A percentile compares a stretch with the other conserved stretches of the same genome.
phyloP scores from a whole-genome alignment of 1,140 invertebrate genomes.

The Eciton burchellii region DNA sequence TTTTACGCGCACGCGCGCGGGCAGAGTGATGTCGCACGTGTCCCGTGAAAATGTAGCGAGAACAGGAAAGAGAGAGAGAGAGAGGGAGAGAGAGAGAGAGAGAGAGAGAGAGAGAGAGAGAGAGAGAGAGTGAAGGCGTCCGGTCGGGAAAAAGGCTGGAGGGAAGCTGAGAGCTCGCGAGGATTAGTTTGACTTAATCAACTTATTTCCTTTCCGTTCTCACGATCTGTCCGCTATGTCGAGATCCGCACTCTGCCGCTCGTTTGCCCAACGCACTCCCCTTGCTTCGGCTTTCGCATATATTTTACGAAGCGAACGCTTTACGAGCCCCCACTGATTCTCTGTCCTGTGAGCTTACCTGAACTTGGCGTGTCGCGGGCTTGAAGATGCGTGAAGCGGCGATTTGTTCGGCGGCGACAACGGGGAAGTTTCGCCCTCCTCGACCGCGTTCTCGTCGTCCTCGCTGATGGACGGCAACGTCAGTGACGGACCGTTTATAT shows the following conservation, averaged over 20 bases:
- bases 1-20: no score
- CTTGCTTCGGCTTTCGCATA: background rate
- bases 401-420: constrained; percentile 88
- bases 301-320: background rate
- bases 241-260: constrained; percentile 20
- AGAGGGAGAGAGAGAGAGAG: no score
- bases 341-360: constrained; percentile 81
- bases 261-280: background rate
- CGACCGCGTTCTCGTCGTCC: constrained; percentile 94
- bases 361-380: constrained; percentile 90
- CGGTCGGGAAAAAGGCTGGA: background rate
- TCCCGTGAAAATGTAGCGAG: background rate
- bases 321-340: background rate
- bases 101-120: no score
- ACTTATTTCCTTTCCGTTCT: constrained; percentile 13
- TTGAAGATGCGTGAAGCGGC: constrained; percentile 86
- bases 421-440: constrained; percentile 89
- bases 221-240: constrained; percentile 25
- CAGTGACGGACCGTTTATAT: constrained; percentile 92
- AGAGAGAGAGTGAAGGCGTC: constrained; percentile 10
- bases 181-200: constrained; percentile 2
- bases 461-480: constrained; percentile 96
- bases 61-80: no score
- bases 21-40: background rate
- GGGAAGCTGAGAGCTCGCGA: background rate